Evolutionary conservation across 2,888 invertebrate species (phyloP), one percentile per base, ranked within the genome.

Genomic region (Oligia fasciuncula): DNA sequence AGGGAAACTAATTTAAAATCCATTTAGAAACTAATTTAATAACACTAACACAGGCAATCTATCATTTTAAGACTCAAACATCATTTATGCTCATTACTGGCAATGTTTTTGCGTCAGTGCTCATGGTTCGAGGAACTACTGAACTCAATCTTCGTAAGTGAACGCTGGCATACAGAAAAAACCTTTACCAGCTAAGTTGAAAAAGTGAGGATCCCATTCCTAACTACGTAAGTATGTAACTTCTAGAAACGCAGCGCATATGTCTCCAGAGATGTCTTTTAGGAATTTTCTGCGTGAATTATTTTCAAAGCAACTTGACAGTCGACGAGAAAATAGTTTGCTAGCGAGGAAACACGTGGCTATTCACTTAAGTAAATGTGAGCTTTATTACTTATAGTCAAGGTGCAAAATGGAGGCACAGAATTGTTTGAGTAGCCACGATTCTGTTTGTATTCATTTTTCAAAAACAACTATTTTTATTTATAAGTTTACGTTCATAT

Each of bases 121-220:
- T 57, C 54, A 71, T 35, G 46, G n/a, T 13, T 46, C 68, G 73
- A 74, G 73, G 80, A 81, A 80, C 63, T 88, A 79, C 57, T 74
- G 76, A 83, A 85, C 79, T 80, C 84, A 86, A 90, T 90, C 84
- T 81, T 71, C 66, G 29, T 88, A 83, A 90, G 90, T 87, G 81
- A 81, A 76, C 68, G 49, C 74, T 80, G 66, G 57, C 40, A 29
- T 62, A 66, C 62, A 77, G 76, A 74, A 84, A 81, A 65, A 79
- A 29, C 40, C 72, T 72, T 78, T 76, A 65, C 70, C 13, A 75
- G 35, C 17, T 49, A 70, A 13, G 66, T 46, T 57, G 49, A 79
- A 81, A 79, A 80, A 80, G 57, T 66, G 68, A 67, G 69, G 70
- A 71, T 46, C 23, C 63, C n/a, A 46, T 71, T 63, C 51, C 46